Conservation (phyloP, 64 coral and sea anemone genomes). For the Stichodactyla helianthus region DNA sequence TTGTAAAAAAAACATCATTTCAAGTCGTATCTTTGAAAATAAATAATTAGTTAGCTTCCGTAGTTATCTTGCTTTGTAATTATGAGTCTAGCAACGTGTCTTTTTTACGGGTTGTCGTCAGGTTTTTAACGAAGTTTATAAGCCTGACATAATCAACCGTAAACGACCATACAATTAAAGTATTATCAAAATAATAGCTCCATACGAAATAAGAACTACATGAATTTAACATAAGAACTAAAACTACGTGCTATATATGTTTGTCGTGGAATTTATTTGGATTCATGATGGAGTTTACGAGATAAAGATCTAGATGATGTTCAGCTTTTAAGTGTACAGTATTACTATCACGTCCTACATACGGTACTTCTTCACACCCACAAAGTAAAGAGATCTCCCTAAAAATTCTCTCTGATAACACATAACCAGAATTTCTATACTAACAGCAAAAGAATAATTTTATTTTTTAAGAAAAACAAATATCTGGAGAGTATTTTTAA, state of each 20-base stretch:
- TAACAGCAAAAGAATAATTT: background rate
- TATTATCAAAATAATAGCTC: background rate
- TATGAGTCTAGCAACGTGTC: background rate
- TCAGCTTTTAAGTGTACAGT: no score
- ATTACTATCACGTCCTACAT: no score
- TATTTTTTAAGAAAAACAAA: background rate
- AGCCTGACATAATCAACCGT: background rate
- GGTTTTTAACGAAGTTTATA: background rate
- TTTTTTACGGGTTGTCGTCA: constrained; percentile 6
- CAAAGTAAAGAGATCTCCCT: no score
- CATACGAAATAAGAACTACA: background rate
- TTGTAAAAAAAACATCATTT: background rate
- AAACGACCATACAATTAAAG: no score
- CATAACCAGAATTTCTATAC: background rate
- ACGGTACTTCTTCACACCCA: no score
- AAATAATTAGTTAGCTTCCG: background rate
- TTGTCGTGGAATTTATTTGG: background rate
- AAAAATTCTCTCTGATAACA: no score
- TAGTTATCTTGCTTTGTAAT: background rate
- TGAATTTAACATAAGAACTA: background rate
- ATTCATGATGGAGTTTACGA: background rate
- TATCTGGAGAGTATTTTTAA: background rate
- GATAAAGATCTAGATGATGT: no score
- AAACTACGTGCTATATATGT: background rate
- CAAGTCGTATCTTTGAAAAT: background rate